Evolutionary conservation across 2,797 vertebrate genomes (phyloP), one percentile per base, ranked within the genome.

Genomic region (Austrolebias charrua): DNA sequence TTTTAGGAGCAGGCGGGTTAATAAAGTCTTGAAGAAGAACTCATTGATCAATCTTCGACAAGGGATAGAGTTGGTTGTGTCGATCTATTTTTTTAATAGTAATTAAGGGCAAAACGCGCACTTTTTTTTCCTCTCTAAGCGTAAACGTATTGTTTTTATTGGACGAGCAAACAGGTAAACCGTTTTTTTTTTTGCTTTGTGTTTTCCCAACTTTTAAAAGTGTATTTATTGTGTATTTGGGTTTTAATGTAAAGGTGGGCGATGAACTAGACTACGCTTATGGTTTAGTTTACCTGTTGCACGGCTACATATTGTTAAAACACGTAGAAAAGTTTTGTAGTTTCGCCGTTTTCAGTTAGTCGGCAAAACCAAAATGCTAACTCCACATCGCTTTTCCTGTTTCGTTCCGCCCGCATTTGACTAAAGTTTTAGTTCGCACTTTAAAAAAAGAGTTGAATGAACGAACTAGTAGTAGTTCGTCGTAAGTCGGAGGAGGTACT

Each of bases 21-120:
- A 87, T 70, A 87, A 90, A 91, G 85, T 91, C 89, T 93, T 91
- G 88, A 92, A 92, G 89, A 91, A 85, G 91, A 86, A 88, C 84
- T 90, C 90, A 93, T 93, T 93, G 91, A 93, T 92, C 87, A 72
- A 69, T 81, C 87, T 88, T 76, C 79, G 81, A 80, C 80, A 81
- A 84, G 78, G 63, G 70, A 55, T 13, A 70, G 74, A 85, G 75
- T 84, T 88, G 80, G 69, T 71, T 44, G 64, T 73, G 19, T 43
- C 49, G 71, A 68, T 68, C 82, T 5, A 24, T 50, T 40, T 50
- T 42, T 47, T 19, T 13, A 76, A 62, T 82, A 77, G 46, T 86
- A 80, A 66, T 76, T 72, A 28, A 66, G 71, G 69, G 71, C 63
- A 78, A 80, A 86, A 77, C 80, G 56, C 79, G 70, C 49, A 42